phyloP scores from a whole-genome alignment of 2,888 invertebrate genomes.

The Drosophila neutralis region DNA sequence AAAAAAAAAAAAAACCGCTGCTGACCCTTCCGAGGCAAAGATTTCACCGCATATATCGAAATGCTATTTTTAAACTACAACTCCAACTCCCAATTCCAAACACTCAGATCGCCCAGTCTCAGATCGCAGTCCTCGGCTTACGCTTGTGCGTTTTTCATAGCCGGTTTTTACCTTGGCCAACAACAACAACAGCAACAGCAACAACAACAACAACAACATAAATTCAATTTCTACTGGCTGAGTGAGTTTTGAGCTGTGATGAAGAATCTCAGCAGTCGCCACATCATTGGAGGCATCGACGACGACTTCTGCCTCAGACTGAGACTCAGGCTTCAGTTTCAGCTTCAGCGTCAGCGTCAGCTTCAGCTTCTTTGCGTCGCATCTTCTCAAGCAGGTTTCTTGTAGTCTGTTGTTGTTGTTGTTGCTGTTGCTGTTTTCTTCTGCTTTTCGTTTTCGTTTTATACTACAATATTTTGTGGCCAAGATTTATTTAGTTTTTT shows the following conservation, averaged over 20 bases:
- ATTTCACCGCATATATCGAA: conserved; percentile 71
- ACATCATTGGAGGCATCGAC: conserved; percentile 57
- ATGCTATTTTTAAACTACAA: conserved; percentile 71
- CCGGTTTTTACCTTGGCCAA: conserved; percentile 51
- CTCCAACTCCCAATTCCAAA: conserved; percentile 21
- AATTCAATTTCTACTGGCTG: conserved; percentile 77
- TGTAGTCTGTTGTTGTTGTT: conserved; percentile 7
- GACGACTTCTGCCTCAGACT: conserved; percentile 39
- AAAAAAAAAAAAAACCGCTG: conserved; percentile 3
- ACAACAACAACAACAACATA: conserved; percentile 52
- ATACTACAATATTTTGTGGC: conserved; percentile 57
- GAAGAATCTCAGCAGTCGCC: conserved; percentile 62
- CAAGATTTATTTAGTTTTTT: conserved; percentile 27
- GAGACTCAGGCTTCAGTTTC: not conserved
- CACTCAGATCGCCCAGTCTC: conserved; percentile 24
- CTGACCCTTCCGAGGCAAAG: conserved; percentile 22
- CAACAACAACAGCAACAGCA: conserved; percentile 22
- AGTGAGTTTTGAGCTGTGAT: conserved; percentile 67
- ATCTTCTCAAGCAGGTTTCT: conserved; percentile 58
- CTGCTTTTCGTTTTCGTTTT: conserved; percentile 66
- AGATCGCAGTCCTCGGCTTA: conserved; percentile 35
- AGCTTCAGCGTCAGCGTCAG: not conserved
- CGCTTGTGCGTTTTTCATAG: conserved; percentile 40
- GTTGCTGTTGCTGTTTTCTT: conserved; percentile 47
- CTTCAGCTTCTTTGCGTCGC: conserved; percentile 5